Conservation (phyloP, 2,797 vertebrate genomes). For the Atherinosoma microstoma region DNA sequence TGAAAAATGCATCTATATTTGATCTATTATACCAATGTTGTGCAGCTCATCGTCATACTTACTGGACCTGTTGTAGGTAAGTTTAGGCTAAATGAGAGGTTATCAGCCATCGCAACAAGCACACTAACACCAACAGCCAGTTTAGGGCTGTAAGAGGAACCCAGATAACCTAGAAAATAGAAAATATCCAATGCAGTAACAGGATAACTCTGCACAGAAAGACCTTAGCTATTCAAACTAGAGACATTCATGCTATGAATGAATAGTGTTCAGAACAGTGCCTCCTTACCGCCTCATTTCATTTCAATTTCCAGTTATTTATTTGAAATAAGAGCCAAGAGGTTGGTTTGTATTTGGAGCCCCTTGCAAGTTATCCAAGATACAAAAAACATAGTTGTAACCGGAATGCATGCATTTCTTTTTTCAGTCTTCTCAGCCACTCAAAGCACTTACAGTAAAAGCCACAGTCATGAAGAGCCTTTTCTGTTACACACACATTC, state of each 20-base stretch:
- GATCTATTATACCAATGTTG: no score
- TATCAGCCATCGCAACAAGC: no score
- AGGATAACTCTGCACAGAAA: neutral
- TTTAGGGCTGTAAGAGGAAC: neutral
- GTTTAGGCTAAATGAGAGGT: no score
- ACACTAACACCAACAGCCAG: neutral
- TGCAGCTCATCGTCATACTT: no score
- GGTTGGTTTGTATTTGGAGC: neutral
- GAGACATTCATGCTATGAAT: no score
- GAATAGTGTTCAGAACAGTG: neutral
- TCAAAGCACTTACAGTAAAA: neutral
- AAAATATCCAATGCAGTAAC: neutral
- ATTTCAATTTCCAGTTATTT: neutral
- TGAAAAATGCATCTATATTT: neutral
- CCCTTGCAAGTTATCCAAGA: neutral
- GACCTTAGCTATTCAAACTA: neutral
- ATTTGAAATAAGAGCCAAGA: neutral
- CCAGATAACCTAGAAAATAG: neutral
- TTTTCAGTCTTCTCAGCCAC: neutral
- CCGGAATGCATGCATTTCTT: neutral
- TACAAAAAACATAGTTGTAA: neutral
- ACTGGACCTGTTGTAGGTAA: no score
- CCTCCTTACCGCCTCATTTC: neutral
- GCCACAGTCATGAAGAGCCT: neutral
- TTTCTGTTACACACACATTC: neutral